Base-by-base conservation (phyloP, 1,140 invertebrate species). In the Zaprionus kolodkinae region DNA sequence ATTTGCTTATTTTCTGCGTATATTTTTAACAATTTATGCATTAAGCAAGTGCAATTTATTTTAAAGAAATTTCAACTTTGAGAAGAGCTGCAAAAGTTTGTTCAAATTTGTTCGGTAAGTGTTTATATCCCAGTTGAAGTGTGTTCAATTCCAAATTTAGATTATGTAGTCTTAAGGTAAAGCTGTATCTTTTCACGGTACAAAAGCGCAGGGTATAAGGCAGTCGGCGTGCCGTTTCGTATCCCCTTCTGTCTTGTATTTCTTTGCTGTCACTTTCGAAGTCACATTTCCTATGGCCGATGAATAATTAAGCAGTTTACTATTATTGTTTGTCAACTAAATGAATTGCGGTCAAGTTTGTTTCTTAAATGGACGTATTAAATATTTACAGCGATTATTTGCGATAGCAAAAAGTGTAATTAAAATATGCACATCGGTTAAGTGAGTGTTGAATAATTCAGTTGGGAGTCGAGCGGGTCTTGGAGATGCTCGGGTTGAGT, bases 381-480 rank as follows among this genome's bases (percentile, higher is more conserved):
- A 66, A 66, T 33, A 56, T 66, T 66, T 56, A 66, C 45, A 12
- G 45, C 30, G 30, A 6, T 9, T 48, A 57, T n/a, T 21, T 57
- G 63, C 54, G 36, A 55, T 27, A 54, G 25, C 9, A 63, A 61
- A 69, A 62, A 45, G 45, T 38, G 21, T 38, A 25, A 52, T 63
- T 62, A 35, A 75, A 75, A 50, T 57, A 59, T 75, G 30, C 17
- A 71, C 13, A 30, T 36, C 17, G 52, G 30, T 56, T 63, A 74
- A 69, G 40, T 56, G 57, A 33, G 45, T 48, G 36, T 11, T 62
- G n/a, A 68, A 73, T 73, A 68, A 73, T 68, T 61, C 4, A 45
- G 36, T 12, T 7, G n/a, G 36, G 17, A 25, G 45, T 25, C 21
- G 17, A 17, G 11, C 3, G 10, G 3, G 21, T 9, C 3, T 21